Evolutionary conservation across 1,140 invertebrate species (phyloP), one percentile per base, ranked within the genome.

Genomic region (Bombus polaris): DNA sequence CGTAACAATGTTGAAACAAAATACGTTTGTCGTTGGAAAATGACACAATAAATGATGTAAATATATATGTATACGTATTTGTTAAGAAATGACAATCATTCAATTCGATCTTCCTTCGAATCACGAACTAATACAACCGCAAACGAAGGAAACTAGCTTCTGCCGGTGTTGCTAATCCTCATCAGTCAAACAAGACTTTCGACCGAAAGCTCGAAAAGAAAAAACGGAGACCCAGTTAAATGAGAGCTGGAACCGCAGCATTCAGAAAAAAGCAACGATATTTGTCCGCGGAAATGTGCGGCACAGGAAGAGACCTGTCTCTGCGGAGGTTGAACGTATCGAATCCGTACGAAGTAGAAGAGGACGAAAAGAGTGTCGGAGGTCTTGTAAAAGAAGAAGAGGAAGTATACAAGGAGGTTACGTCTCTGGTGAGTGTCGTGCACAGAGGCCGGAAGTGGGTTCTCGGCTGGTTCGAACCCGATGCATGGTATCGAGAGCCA

Each of bases 361-460:
- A 71, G 25, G 37, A 71, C 25, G 81, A 22, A 13, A 42, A 70
- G 53, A 53, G 37, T 62, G 13, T 35, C 68, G 37, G 10, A 68
- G 25, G 13, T 15, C 35, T 12, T 39, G 25, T 39, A 57, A 37
- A 59, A 59, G 53, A 59, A 37, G 32, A 35, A 57, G 73, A 75
- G 57, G 32, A 57, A 76, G 73, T 12, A 18, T 66, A 35, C 2
- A 28, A 76, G 53, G 59, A 82, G 66, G 65, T 81, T 81, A 80
- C 57, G 87, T 90, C 79, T 92, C 91, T 92, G 91, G 88, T 77
- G 85, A 86, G 42, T 91, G 91, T 94, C 93, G 92, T 86, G 83
- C 85, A 78, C 85, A 75, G 77, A 47, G 89, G 74, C 88, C 91
- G 93, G 93, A 94, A 94, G 93, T 92, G 87, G 89, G 91, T 93